Evolutionary conservation across 2,113 vertebrate genomes (phyloP).

Genomic region (Otis tarda): DNA sequence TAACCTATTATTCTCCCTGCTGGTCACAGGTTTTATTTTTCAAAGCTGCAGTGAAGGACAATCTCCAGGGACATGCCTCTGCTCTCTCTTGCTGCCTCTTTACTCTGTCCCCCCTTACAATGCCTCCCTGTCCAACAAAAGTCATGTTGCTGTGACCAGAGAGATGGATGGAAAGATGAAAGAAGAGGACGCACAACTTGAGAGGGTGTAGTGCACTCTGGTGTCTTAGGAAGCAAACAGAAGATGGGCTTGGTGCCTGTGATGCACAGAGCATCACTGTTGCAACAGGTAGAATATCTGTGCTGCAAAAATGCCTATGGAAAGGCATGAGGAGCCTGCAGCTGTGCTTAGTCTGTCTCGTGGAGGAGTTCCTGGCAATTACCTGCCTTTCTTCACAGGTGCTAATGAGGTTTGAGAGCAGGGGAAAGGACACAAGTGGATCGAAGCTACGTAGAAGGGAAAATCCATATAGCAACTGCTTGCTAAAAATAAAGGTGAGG

Average conservation of each 20-base stretch:
- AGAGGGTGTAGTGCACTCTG: not conserved
- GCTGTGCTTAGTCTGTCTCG: not conserved
- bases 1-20: not conserved
- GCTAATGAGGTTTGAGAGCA: not conserved
- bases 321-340: not conserved
- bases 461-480: not conserved
- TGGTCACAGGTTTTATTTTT: not conserved
- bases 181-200: not conserved
- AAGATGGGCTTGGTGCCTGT: not conserved
- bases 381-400: not conserved
- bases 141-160: not conserved
- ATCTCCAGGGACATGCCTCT: not conserved
- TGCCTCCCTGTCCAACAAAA: not conserved
- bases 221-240: rapidly evolving
- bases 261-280: not conserved
- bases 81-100: not conserved
- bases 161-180: not conserved
- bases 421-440: not conserved
- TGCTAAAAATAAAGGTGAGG: not conserved
- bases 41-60: not conserved
- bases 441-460: not conserved
- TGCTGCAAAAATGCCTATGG: not conserved
- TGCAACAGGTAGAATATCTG: not conserved
- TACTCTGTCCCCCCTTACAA: not conserved
- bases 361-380: not conserved